These are phyloP conservation scores for Rotaria socialis DNA, from an alignment of 2,888 invertebrate species.

Conservation along the genomic window DNA sequence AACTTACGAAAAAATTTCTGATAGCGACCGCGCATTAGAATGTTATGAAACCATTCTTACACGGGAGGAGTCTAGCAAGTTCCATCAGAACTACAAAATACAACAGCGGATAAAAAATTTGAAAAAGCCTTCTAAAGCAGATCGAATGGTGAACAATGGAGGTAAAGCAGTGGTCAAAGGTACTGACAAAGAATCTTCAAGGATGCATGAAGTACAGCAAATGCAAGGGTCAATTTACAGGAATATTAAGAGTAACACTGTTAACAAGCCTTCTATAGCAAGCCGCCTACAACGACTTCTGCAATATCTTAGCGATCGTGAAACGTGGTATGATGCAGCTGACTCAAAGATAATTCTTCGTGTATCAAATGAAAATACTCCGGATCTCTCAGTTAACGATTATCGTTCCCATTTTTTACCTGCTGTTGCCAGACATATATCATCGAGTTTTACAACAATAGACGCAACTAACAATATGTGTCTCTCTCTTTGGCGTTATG, in stretches of 20 bases:
- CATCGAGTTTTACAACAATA: neutral
- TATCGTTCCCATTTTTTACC: neutral
- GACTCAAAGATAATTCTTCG: constrained; percentile 14
- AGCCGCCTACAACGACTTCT: neutral
- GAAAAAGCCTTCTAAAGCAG: neutral
- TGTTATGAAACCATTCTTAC: neutral
- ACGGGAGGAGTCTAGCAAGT: neutral
- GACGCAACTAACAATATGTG: neutral
- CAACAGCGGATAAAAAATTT: neutral
- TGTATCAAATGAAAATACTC: neutral
- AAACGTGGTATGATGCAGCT: neutral
- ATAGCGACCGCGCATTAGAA: neutral
- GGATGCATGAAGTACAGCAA: too few species aligned
- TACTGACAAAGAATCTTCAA: neutral
- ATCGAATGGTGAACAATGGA: neutral
- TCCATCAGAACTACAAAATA: neutral
- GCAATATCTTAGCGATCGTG: neutral
- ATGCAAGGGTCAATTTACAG: neutral
- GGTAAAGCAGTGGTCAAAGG: neutral
- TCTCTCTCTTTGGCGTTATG: constrained; percentile 5
- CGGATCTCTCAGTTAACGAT: neutral
- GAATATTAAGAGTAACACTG: neutral
- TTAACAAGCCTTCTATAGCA: neutral
- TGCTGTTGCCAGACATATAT: neutral
- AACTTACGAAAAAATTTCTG: neutral